Base-by-base conservation (phyloP, 2,113 vertebrate species). In the Rhinoderma darwinii region DNA sequence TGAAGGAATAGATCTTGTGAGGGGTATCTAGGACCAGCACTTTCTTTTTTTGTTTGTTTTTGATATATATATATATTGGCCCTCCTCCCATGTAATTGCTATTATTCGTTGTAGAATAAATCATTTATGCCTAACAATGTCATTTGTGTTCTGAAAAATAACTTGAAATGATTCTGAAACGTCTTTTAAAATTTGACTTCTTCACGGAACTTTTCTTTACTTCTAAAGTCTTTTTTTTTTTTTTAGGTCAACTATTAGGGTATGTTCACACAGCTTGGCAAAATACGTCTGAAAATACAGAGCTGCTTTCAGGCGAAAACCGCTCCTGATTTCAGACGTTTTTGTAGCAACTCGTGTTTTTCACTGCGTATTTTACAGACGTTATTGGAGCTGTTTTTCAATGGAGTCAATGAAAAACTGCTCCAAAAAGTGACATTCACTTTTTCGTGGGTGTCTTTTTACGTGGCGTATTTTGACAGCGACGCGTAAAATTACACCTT, bases 71-170 rank as follows among this genome's bases (percentile, higher is more conserved):
- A 82, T n/a, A 18, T 43, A 66, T 43, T 66, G 43, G 27, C 27
- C 79, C 56, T 39, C 79, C 47, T n/a, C 47, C 82, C 47, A 43
- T 73, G 66, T 74, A 56, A 84, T 73, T 74, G 66, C 66, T 72
- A 66, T 80, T 80, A 86, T 86, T 86, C 84, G 84, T 86, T 86
- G 61, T 86, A 86, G 84, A 86, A 86, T 86, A 86, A 86, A 80
- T 86, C 76, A 70, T 79, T 41, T 43, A 44, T 76, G 82, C 27
- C 18, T 59, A 84, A 84, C 83, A 75, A 76, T 61, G 37, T 61
- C 50, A 56, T 6, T 56, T 81, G 43, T 44, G 80, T 50, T 83
- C 51, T 70, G 27, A 50, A 32, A n/a, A 50, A 70, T 22, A 50
- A 68, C 32, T 59, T 59, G 20, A 47, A 27, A 63, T 17, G 43